Conservation (phyloP, 2,888 invertebrate genomes). For the Eilema griseolum region DNA sequence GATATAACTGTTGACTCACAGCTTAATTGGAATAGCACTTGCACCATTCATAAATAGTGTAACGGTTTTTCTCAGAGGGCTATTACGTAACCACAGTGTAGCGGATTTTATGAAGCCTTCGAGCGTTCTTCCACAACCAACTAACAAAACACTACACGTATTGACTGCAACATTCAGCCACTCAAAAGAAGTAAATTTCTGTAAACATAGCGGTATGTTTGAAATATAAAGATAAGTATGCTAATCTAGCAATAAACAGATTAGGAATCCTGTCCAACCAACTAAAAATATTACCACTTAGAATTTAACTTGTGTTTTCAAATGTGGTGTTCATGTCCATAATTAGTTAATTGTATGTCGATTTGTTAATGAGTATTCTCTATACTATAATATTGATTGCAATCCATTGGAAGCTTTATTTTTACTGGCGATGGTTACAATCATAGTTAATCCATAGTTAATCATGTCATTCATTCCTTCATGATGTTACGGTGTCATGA, state of each 20-base stretch:
- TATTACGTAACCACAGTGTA: neutral
- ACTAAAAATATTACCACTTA: no score
- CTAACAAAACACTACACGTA: neutral
- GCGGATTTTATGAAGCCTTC: constrained; percentile 3
- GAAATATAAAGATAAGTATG: no score
- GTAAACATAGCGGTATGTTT: no score
- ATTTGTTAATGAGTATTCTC: no score
- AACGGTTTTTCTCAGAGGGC: neutral
- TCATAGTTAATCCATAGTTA: neutral
- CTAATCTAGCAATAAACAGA: no score
- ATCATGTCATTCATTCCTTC: neutral
- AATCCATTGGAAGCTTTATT: neutral
- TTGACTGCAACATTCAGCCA: no score
- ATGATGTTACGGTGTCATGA: neutral
- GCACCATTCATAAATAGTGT: neutral
- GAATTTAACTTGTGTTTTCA: no score
- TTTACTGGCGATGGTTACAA: neutral
- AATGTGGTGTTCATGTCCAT: no score
- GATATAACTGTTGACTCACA: constrained; percentile 1
- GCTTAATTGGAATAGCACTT: neutral
- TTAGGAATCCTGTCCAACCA: no score
- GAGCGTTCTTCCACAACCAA: neutral
- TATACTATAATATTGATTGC: neutral
- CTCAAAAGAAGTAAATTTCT: no score
- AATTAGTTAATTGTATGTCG: no score